Percentiles rank a stretch among this genome's conserved stretches.
Conservation (phyloP, 2,113 vertebrate genomes). For the Polyodon spathula region DNA sequence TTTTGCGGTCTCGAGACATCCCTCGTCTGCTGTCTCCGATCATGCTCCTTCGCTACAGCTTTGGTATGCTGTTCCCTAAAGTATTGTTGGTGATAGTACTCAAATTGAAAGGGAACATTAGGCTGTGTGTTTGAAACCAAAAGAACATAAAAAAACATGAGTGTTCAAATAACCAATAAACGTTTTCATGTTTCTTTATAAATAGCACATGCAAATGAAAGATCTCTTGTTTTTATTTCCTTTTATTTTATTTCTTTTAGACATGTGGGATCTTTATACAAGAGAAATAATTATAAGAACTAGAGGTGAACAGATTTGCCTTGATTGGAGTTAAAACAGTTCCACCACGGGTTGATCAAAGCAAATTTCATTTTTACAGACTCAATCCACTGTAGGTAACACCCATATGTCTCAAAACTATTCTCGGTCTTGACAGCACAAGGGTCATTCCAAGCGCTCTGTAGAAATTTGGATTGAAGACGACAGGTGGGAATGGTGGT, state of each 20-base stretch:
- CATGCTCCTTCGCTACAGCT: too few relatives aligned
- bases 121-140: too few relatives aligned
- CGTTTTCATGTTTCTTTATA: background rate
- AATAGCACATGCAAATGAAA: background rate
- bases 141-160: too few relatives aligned
- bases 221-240: background rate
- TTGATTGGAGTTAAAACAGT: conserved; percentile 1
- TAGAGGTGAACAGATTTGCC: background rate
- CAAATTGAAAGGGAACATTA: too few relatives aligned
- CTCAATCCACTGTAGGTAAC: background rate
- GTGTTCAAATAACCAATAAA: background rate
- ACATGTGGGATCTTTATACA: background rate
- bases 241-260: background rate
- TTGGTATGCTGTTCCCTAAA: too few relatives aligned
- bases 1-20: too few relatives aligned
- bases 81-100: too few relatives aligned
- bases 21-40: too few relatives aligned
- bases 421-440: conserved; percentile 18
- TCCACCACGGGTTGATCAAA: conserved; percentile 5
- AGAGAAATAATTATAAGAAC: background rate
- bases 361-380: background rate
- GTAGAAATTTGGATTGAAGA: conserved; percentile 12
- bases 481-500: conserved; percentile 7
- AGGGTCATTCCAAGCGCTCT: conserved; percentile 24
- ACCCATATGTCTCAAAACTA: background rate